Evolutionary conservation across 2,113 vertebrate species (phyloP).

Genomic region (Miniopterus natalensis): DNA sequence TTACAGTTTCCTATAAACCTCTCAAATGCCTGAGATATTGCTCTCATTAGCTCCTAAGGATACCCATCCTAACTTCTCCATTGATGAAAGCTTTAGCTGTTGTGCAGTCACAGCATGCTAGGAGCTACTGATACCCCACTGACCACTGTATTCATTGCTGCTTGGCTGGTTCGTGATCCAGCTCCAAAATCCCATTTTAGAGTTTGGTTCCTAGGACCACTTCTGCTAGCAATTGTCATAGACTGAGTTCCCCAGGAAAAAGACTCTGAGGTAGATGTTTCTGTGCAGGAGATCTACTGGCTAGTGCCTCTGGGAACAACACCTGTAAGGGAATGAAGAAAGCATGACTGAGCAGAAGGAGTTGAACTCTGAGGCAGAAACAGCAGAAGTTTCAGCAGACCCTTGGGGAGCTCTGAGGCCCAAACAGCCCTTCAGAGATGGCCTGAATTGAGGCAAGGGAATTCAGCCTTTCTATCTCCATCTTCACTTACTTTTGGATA

Average conservation of each 20-base stretch:
- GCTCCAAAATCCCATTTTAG: slow-evolving; percentile 18
- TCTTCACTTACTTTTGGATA: background rate
- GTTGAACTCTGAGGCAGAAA: background rate
- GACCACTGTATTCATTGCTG: background rate
- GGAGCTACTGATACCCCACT: background rate
- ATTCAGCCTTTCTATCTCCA: background rate
- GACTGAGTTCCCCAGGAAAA: slow-evolving; percentile 1
- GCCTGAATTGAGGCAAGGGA: background rate
- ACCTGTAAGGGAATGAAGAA: background rate
- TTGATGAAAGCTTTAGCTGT: slow-evolving; percentile 2
- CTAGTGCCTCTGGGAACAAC: background rate
- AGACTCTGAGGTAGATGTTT: background rate
- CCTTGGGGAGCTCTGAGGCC: background rate
- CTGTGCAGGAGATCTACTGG: background rate
- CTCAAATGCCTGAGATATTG: slow-evolving; percentile 58
- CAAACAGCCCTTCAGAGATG: background rate
- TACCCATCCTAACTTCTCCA: background rate
- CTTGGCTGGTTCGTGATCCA: background rate
- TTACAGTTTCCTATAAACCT: slow-evolving; percentile 65
- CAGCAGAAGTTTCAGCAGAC: background rate
- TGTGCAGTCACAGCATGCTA: background rate
- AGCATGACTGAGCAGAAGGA: background rate
- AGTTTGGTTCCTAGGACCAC: background rate
- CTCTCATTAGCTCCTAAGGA: slow-evolving; percentile 10
- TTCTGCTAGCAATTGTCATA: background rate